A percentile compares a stretch with the other conserved stretches of the same genome.
These are phyloP conservation scores for Abramis brama DNA, from an alignment of 2,113 vertebrate species.

Conservation along the genomic window DNA sequence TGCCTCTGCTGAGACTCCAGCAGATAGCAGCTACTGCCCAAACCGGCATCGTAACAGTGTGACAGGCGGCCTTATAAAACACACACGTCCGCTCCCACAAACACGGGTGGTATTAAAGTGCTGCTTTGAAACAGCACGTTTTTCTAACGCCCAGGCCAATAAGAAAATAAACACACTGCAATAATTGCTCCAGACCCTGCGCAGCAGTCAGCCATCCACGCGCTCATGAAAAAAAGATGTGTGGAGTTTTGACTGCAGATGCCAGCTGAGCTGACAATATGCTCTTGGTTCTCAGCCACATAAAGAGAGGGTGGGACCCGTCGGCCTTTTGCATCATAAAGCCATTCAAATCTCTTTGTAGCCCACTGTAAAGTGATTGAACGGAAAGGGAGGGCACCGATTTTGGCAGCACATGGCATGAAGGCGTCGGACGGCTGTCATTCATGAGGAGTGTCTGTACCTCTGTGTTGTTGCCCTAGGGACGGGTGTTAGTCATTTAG, in stretches of 20 bases:
- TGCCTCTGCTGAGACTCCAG: constrained; percentile 75
- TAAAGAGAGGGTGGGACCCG: constrained; percentile 56
- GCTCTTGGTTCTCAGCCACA: constrained; percentile 56
- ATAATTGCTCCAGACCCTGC: constrained; percentile 56
- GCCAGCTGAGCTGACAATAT: constrained; percentile 62
- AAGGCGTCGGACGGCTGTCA: constrained; percentile 42
- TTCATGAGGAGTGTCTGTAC: constrained; percentile 42
- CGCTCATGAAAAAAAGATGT: constrained; percentile 61
- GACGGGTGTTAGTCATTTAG: constrained; percentile 39
- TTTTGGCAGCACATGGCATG: constrained; percentile 58
- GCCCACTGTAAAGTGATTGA: constrained; percentile 36
- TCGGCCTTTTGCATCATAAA: constrained; percentile 51
- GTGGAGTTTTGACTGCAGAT: constrained; percentile 55
- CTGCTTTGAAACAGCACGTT: constrained; percentile 56
- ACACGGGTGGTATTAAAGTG: constrained; percentile 55
- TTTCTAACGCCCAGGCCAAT: constrained; percentile 49
- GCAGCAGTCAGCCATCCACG: constrained; percentile 51
- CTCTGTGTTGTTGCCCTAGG: constrained; percentile 25
- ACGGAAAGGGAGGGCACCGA: constrained; percentile 53
- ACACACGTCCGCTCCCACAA: constrained; percentile 23
- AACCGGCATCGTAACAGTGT: constrained; percentile 53
- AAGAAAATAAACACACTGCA: constrained; percentile 56
- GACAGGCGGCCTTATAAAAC: constrained; percentile 63
- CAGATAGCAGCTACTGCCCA: constrained; percentile 70
- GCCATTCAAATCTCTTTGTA: constrained; percentile 59